Evolutionary conservation across 1,140 invertebrate genomes (phyloP).

Genomic region (Drosophila quadrilineata): DNA sequence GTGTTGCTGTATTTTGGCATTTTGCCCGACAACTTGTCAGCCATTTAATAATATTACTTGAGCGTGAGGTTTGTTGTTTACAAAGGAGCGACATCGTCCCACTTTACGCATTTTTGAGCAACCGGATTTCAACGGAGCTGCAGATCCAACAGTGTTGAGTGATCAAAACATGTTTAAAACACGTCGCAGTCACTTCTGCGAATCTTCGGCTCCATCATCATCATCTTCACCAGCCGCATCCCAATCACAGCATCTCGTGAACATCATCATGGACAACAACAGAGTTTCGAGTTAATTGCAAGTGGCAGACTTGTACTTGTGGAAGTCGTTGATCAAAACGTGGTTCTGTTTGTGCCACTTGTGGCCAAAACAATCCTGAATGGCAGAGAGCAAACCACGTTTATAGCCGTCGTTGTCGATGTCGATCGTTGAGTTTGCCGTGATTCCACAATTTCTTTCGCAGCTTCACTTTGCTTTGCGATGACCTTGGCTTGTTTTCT

Average conservation of each 20-base stretch:
- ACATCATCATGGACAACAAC: neutral
- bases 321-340: conserved; percentile 36
- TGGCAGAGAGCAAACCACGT: conserved; percentile 18
- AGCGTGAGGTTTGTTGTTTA: conserved; percentile 19
- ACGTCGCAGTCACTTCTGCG: conserved; percentile 46
- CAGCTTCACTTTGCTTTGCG: conserved; percentile 36
- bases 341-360: conserved; percentile 47
- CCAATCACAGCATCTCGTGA: neutral
- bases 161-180: conserved; percentile 68
- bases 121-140: conserved; percentile 52
- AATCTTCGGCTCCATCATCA: conserved; percentile 28
- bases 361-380: conserved; percentile 8
- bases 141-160: too few species aligned
- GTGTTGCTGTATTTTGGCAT: conserved; percentile 64
- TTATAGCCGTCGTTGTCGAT: conserved; percentile 3
- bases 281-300: conserved; percentile 54
- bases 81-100: conserved; percentile 75
- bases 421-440: conserved; percentile 14
- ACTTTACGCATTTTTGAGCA: conserved; percentile 75
- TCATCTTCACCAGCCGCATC: conserved; percentile 25
- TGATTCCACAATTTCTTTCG: conserved; percentile 65
- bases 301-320: conserved; percentile 19
- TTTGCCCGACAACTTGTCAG: conserved; percentile 68
- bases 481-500: conserved; percentile 77
- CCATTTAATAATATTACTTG: conserved; percentile 57